Percentiles rank a stretch among this genome's conserved stretches.
phyloP scores from a whole-genome alignment of 2,797 vertebrate species.

The Platyrinchus mystaceus region DNA sequence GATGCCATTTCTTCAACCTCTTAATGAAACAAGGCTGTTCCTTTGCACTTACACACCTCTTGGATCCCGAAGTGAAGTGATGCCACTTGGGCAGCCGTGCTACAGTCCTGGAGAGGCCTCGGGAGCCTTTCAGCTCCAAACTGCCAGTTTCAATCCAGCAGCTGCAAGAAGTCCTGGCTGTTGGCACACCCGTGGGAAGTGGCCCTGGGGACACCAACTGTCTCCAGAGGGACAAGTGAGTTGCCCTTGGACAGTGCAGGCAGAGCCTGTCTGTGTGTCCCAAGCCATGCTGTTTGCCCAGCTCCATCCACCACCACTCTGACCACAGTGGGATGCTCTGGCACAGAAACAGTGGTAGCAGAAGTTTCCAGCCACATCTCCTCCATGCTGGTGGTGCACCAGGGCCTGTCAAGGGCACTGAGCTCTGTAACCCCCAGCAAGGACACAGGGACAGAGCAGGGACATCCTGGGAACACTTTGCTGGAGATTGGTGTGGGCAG shows the following conservation, averaged over 20 bases:
- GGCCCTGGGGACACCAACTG: not conserved
- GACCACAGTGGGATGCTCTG: not conserved
- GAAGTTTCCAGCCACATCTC: not conserved
- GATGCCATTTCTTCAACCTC: not conserved
- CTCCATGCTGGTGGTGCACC: not conserved
- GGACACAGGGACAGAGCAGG: not conserved
- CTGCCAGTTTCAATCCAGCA: not conserved
- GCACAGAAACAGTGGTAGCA: too few relatives aligned
- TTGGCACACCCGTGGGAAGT: fast-evolving
- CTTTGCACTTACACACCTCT: not conserved
- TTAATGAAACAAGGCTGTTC: not conserved
- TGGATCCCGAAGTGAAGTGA: not conserved
- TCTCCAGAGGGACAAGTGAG: not conserved
- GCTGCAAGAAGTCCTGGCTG: not conserved
- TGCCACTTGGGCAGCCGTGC: not conserved
- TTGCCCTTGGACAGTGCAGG: not conserved
- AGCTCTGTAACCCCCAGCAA: not conserved
- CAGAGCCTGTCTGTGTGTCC: not conserved
- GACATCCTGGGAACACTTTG: not conserved
- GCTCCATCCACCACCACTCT: not conserved
- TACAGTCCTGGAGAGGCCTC: not conserved
- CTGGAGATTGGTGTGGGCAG: not conserved
- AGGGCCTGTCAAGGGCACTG: not conserved
- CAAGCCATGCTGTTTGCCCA: not conserved
- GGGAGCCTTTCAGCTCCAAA: not conserved